Evolutionary conservation across 2,797 vertebrate species (phyloP), one percentile per base, ranked within the genome.

Genomic region (Notolabrus celidotus): DNA sequence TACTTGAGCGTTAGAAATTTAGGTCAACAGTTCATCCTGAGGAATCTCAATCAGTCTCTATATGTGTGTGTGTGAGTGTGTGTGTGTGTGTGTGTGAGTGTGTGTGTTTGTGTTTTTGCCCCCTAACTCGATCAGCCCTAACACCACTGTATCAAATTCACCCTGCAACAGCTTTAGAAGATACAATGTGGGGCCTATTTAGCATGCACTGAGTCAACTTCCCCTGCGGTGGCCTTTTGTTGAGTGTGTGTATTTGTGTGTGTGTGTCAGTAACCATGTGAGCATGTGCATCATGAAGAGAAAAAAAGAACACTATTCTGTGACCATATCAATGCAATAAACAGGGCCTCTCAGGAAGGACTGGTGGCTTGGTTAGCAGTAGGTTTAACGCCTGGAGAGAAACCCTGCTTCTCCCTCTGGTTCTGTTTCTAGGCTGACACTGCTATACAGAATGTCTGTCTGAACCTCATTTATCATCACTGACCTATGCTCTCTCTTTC

Each of bases 111-210:
- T 12, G 22, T 45, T 29, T 22, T 2, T 19, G 27, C 14, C 36
- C 10, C 46, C 51, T 14, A 55, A 58, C 50, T 71, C 52, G 65
- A 71, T 79, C 69, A 51, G 42, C 55, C 54, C 63, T 20, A 52
- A 58, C 72, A 86, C 54, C 77, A 80, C 70, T 85, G 77, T 85
- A 86, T 88, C 80, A 56, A 85, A 89, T 87, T 84, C 52, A 57
- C 47, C 55, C 82, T 80, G 64, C 77, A 74, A 75, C 76, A 82
- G 50, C 73, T 80, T 77, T 73, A 25, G 33, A 58, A 59, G 72
- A 79, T 61, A 91, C 89, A 93, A 87, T 92, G 82, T 74, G 69
- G 71, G 39, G 86, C 86, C 91, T 94, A 87, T 95, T 94, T 92
- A 89, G 69, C 79, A 94, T 94, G 80, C 90, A 89, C 72, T 60